A percentile compares a stretch with the other conserved stretches of the same genome.
Evolutionary conservation across 2,888 invertebrate species (phyloP).

Genomic region (Hirtodrosophila duncani): DNA sequence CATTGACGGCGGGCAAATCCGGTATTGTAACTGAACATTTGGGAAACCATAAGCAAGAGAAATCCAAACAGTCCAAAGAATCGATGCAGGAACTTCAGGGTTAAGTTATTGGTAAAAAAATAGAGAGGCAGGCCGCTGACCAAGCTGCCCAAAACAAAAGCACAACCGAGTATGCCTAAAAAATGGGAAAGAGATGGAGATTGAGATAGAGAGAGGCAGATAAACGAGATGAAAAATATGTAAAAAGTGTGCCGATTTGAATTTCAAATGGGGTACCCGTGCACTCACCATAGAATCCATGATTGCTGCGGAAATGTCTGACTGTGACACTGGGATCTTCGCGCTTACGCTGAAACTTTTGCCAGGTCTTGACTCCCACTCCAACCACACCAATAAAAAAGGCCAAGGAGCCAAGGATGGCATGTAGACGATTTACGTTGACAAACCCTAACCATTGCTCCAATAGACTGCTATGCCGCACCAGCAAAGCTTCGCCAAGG

Average conservation of each 20-base stretch:
- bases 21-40: constrained; percentile 72
- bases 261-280: constrained; percentile 1
- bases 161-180: constrained; percentile 72
- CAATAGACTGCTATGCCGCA: constrained; percentile 56
- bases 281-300: constrained; percentile 67
- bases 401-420: constrained; percentile 60
- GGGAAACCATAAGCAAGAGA: constrained; percentile 60
- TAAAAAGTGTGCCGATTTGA: no score
- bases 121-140: constrained; percentile 51
- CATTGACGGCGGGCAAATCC: constrained; percentile 73
- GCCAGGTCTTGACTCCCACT: constrained; percentile 50
- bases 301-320: constrained; percentile 68
- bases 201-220: constrained; percentile 6
- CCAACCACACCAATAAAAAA: constrained; percentile 71
- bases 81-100: constrained; percentile 54
- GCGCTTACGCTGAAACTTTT: constrained; percentile 52
- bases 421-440: constrained; percentile 60
- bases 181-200: background rate
- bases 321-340: constrained; percentile 65
- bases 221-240: background rate
- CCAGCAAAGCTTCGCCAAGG: constrained; percentile 73
- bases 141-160: constrained; percentile 53
- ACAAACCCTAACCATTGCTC: constrained; percentile 42
- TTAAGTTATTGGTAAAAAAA: constrained; percentile 21
- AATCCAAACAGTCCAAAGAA: constrained; percentile 62